Conservation (phyloP, 2,888 invertebrate species). For the Digitonthophagus gazella region DNA sequence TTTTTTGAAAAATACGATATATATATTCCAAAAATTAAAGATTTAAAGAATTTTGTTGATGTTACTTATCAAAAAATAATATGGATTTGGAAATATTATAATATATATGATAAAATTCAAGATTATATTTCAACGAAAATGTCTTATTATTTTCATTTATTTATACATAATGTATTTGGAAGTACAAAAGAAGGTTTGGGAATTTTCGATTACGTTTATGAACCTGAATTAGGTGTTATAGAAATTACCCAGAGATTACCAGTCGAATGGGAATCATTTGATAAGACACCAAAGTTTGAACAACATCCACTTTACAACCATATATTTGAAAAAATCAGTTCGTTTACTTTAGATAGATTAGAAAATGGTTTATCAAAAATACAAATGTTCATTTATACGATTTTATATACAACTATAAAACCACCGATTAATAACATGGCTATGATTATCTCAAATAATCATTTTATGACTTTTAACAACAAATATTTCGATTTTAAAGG, state of each 20-base stretch:
- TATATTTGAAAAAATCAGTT: constrained; percentile 48
- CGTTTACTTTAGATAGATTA: constrained; percentile 34
- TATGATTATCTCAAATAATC: constrained; percentile 56
- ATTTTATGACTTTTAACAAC: constrained; percentile 62
- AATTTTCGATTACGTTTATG: constrained; percentile 57
- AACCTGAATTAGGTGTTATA: constrained; percentile 54
- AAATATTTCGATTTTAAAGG: constrained; percentile 57
- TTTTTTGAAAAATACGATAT: constrained; percentile 50
- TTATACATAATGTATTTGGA: constrained; percentile 35
- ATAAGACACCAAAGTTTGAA: constrained; percentile 56
- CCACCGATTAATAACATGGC: constrained; percentile 54
- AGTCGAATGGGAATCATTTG: constrained; percentile 59
- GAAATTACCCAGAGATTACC: constrained; percentile 59
- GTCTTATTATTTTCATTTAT: constrained; percentile 51
- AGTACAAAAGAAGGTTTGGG: constrained; percentile 32
- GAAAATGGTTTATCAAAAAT: constrained; percentile 29
- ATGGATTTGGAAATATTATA: constrained; percentile 53
- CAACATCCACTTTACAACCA: constrained; percentile 56
- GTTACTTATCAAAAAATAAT: constrained; percentile 48
- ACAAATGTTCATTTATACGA: constrained; percentile 29
- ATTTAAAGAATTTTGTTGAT: constrained; percentile 48
- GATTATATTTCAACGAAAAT: constrained; percentile 48
- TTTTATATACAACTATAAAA: constrained; percentile 28
- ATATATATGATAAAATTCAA: constrained; percentile 51
- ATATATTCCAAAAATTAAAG: constrained; percentile 50